A percentile compares a stretch with the other conserved stretches of the same genome.
These are phyloP conservation scores for Lynx canadensis DNA, from an alignment of 2,113 vertebrate genomes.

Conservation along the genomic window DNA sequence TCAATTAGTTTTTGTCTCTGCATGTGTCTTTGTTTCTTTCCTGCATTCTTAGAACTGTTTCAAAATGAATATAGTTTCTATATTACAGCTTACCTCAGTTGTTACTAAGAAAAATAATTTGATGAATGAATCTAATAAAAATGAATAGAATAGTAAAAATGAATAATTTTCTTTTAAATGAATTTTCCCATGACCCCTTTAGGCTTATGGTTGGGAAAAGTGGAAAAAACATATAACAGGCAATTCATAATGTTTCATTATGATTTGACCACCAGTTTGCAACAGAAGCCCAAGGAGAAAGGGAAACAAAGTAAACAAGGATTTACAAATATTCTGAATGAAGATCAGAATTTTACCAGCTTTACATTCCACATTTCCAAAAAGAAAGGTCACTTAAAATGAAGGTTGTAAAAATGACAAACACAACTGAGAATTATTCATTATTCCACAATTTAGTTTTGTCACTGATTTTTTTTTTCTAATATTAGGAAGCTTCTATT, in stretches of 20 bases:
- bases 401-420: conserved; percentile 12
- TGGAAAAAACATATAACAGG: not conserved
- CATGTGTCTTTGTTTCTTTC: not conserved
- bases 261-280: not conserved
- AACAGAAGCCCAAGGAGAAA: not conserved
- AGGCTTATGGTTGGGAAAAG: not conserved
- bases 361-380: not conserved
- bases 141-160: not conserved
- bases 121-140: not conserved
- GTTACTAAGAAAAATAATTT: not conserved
- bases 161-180: not conserved
- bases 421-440: not conserved
- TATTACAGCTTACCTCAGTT: not conserved
- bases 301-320: not conserved
- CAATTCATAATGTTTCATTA: not conserved
- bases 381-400: conserved; percentile 8
- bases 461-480: conserved; percentile 9
- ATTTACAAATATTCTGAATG: not conserved
- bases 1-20: not conserved
- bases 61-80: not conserved
- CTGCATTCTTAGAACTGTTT: not conserved
- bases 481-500: not conserved
- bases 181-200: not conserved
- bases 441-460: not conserved
- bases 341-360: not conserved